Conservation (phyloP, 2,888 invertebrate species). For the Thymelicus sylvestris region DNA sequence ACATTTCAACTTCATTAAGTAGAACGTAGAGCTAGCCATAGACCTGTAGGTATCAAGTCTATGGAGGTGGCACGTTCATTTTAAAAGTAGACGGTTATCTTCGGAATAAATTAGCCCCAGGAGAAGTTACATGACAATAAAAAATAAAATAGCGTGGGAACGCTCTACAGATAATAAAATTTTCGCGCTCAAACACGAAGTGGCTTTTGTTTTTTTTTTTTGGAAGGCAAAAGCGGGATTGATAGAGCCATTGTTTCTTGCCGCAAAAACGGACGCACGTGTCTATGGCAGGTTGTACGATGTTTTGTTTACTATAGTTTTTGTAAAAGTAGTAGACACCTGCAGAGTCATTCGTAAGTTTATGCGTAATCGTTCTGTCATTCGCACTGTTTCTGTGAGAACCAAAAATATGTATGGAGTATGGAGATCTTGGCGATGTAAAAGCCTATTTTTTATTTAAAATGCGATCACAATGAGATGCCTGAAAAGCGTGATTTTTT, state of each 20-base stretch:
- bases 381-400: conserved; percentile 42
- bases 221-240: conserved; percentile 48
- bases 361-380: conserved; percentile 46
- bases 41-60: no score
- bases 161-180: conserved; percentile 28
- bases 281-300: conserved; percentile 71
- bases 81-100: no score
- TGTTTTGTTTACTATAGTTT: conserved; percentile 66
- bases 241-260: conserved; percentile 72
- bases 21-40: no score
- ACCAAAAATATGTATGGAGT: conserved; percentile 1
- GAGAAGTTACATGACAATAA: background rate
- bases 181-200: conserved; percentile 25
- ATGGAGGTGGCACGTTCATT: no score
- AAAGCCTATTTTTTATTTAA: no score
- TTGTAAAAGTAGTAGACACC: conserved; percentile 68
- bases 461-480: no score
- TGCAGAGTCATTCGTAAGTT: conserved; percentile 70
- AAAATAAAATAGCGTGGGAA: conserved; percentile 38
- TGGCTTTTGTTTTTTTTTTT: conserved; percentile 52
- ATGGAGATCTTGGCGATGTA: no score
- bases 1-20: no score
- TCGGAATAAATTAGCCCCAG: conserved; percentile 7
- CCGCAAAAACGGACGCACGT: conserved; percentile 76
- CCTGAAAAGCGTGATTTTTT: no score